Evolutionary conservation across 2,888 invertebrate species (phyloP).

Genomic region (Lasioglossum marginatum): DNA sequence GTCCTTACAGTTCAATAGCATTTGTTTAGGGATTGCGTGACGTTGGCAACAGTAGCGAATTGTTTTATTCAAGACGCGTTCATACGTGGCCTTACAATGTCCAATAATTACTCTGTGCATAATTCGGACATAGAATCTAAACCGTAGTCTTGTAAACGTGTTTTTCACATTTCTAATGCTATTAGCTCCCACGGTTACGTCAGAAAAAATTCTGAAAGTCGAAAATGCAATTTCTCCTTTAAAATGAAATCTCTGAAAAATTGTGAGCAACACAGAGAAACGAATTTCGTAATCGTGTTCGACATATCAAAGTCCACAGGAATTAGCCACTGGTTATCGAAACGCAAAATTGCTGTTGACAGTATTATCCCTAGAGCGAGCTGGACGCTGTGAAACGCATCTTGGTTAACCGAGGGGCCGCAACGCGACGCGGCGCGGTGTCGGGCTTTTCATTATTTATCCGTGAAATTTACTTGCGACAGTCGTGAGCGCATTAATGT

Average conservation of each 20-base stretch:
- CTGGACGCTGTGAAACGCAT: constrained; percentile 7
- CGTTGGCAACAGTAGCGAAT: background rate
- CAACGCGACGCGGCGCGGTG: background rate
- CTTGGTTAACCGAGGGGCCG: background rate
- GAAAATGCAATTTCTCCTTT: background rate
- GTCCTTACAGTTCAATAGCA: background rate
- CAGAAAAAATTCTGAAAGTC: too few relatives aligned
- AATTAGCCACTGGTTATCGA: background rate
- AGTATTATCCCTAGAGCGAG: background rate
- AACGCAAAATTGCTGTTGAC: background rate
- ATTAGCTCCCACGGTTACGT: too few relatives aligned
- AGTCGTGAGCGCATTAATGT: background rate
- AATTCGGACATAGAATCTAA: background rate
- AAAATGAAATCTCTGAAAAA: background rate
- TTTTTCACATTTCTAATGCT: too few relatives aligned
- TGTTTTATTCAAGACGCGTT: background rate
- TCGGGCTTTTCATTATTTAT: constrained; percentile 20
- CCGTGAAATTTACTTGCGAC: constrained; percentile 19
- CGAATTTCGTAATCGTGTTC: background rate
- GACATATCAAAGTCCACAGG: background rate
- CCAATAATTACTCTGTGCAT: background rate
- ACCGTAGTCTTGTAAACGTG: background rate
- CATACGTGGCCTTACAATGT: background rate
- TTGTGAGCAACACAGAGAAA: background rate
- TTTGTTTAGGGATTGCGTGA: background rate